Base-by-base conservation (phyloP, 2,888 invertebrate genomes). In the Elegia similella region DNA sequence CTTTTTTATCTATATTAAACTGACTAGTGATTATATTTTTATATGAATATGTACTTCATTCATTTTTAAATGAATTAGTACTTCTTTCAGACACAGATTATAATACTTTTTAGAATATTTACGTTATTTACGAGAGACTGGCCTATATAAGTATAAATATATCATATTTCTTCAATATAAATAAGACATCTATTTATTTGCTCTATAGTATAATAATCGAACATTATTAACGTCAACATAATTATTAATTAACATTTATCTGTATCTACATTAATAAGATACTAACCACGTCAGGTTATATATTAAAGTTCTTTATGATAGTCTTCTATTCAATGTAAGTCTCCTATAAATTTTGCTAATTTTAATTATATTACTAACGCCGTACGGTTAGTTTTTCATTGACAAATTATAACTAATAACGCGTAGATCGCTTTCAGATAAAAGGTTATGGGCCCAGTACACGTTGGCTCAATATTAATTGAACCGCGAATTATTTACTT, bases 351-450 rank as follows among this genome's bases (percentile, higher is more conserved):
- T 44, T 55, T 55, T 34, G 16, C 46, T 55, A 55, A 55, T 53
- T 52, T 38, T 6, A 17, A 38, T 42, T 7, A 30, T 13, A 30
- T 15, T 42, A 30, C 43, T 55, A 54, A 54, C 44, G 10, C 30
- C 43, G 12, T 42, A 52, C 2, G 23, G n/a, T 23, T 30, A 17
- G 23, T 42, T 52, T 55, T 30, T 15, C 43, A 16, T 46, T 23
- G 29, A 54, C 34, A 17, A 29, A 17, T 44, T 38, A n/a, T 52
- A 60, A 52, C 34, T 58, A 59, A 56, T 52, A 60, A 59, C 52
- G 60, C 46, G 12, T 38, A 38, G n/a, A 38, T 38, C 38, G n/a
- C 12, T 38, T 10, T 6, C 6, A 38, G n/a, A n/a, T 38, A 38
- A 38, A 38, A 38, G 38, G 38, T 56, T 55, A 38, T 55, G 50